These are phyloP conservation scores for Hoplostethus atlanticus DNA, from an alignment of 2,797 vertebrate genomes.

Conservation along the genomic window DNA sequence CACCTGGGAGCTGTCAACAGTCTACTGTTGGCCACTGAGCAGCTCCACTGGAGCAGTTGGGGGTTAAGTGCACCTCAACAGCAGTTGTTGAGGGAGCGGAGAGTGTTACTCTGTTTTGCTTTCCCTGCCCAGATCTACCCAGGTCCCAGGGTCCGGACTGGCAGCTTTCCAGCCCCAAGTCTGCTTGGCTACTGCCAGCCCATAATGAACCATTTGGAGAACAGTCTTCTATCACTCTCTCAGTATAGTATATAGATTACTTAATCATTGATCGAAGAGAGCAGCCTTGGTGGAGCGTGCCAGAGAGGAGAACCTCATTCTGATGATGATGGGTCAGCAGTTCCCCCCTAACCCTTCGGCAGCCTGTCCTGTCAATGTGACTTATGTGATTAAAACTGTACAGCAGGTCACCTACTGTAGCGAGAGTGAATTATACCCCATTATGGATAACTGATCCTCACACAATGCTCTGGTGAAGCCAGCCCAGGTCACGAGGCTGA, in stretches of 20 bases:
- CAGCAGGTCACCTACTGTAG: constrained; percentile 47
- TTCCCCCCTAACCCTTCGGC: constrained; percentile 2
- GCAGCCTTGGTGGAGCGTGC: constrained; percentile 16
- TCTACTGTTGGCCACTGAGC: constrained; percentile 37
- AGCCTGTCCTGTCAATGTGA: constrained; percentile 21
- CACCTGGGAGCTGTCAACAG: constrained; percentile 30
- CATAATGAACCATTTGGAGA: neutral
- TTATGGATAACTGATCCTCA: constrained; percentile 48
- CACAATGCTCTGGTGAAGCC: constrained; percentile 30
- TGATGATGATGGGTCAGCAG: constrained; percentile 41
- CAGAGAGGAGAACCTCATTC: constrained; percentile 6
- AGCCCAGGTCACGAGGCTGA: constrained; percentile 48
- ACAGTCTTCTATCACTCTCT: neutral
- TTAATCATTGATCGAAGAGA: constrained; percentile 4
- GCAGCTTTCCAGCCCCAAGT: too few relatives aligned
- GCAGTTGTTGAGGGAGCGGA: constrained; percentile 30
- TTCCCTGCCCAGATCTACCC: neutral
- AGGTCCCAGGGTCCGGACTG: neutral
- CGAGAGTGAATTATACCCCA: constrained; percentile 49
- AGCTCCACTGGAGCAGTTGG: constrained; percentile 18
- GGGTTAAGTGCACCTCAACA: constrained; percentile 30
- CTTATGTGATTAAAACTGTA: constrained; percentile 38
- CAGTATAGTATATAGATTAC: neutral
- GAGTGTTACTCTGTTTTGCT: neutral
- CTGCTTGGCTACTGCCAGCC: too few relatives aligned